These are phyloP conservation scores for Girardinichthys multiradiatus DNA, from an alignment of 2,113 vertebrate species.

Conservation along the genomic window DNA sequence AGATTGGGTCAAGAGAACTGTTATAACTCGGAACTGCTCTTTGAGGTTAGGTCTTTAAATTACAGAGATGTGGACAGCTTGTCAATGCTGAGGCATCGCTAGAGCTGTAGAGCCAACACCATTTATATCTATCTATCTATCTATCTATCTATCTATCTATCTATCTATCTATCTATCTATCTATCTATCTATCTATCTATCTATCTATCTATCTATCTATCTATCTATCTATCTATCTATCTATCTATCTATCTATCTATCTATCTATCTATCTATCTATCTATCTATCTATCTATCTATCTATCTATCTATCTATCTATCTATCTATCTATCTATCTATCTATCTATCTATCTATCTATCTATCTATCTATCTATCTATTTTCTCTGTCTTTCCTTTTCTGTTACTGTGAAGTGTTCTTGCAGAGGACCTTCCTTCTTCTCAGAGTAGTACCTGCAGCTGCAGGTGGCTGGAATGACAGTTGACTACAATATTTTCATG, in stretches of 20 bases:
- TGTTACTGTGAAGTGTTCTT: conserved; percentile 12
- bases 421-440: conserved; percentile 8
- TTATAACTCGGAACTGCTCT: conserved; percentile 75
- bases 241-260: no score
- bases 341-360: no score
- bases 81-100: conserved; percentile 73
- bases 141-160: background rate
- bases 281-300: no score
- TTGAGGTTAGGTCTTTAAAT: conserved; percentile 77
- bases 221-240: background rate
- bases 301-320: no score
- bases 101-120: conserved; percentile 52
- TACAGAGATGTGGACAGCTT: conserved; percentile 80
- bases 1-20: conserved; percentile 58
- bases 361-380: no score
- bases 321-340: no score
- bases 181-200: background rate
- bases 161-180: no score
- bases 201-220: no score
- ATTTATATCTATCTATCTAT: conserved; percentile 1
- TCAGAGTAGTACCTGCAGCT: conserved; percentile 11
- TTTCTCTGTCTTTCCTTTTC: background rate
- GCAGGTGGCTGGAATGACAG: conserved; percentile 37
- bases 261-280: no score
- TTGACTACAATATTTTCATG: conserved; percentile 31